phyloP scores from a whole-genome alignment of 2,113 vertebrate genomes.

The Thamnaconus septentrionalis region DNA sequence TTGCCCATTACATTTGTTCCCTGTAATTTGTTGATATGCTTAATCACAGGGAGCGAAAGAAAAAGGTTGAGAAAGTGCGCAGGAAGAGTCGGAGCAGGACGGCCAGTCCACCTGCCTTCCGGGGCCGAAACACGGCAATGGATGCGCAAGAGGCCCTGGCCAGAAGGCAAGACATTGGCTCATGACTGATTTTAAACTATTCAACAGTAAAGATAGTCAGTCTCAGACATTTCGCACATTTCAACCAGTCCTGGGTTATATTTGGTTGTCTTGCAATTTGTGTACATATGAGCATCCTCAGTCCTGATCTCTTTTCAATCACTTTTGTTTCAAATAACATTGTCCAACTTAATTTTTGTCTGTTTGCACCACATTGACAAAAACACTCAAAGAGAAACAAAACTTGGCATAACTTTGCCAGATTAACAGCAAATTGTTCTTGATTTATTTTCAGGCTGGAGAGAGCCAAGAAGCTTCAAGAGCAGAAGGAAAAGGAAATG shows the following conservation, averaged over 20 bases:
- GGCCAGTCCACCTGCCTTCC: slow-evolving; percentile 85
- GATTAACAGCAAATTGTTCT: not conserved
- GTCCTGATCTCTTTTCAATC: too few relatives aligned
- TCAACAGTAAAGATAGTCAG: not conserved
- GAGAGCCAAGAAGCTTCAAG: slow-evolving; percentile 96
- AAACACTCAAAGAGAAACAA: too few relatives aligned
- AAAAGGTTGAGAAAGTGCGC: slow-evolving; percentile 87
- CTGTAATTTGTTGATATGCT: slow-evolving; percentile 12
- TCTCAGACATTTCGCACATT: too few relatives aligned
- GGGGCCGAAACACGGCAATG: slow-evolving; percentile 96
- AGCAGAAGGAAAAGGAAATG: slow-evolving; percentile 96
- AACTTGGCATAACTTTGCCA: not conserved
- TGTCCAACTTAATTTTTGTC: too few relatives aligned
- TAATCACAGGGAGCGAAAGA: slow-evolving; percentile 87
- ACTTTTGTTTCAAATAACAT: too few relatives aligned
- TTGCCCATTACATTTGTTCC: not conserved
- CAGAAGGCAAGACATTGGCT: slow-evolving; percentile 80
- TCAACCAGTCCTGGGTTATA: too few relatives aligned
- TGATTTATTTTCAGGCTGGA: slow-evolving; percentile 80
- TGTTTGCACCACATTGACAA: too few relatives aligned
- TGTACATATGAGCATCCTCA: too few relatives aligned
- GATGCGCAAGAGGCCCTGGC: slow-evolving; percentile 97
- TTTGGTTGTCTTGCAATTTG: too few relatives aligned
- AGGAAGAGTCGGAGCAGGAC: slow-evolving; percentile 87
- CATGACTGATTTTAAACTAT: slow-evolving; percentile 6